Evolutionary conservation across 2,888 invertebrate genomes (phyloP).

Genomic region (Muscina levida): DNA sequence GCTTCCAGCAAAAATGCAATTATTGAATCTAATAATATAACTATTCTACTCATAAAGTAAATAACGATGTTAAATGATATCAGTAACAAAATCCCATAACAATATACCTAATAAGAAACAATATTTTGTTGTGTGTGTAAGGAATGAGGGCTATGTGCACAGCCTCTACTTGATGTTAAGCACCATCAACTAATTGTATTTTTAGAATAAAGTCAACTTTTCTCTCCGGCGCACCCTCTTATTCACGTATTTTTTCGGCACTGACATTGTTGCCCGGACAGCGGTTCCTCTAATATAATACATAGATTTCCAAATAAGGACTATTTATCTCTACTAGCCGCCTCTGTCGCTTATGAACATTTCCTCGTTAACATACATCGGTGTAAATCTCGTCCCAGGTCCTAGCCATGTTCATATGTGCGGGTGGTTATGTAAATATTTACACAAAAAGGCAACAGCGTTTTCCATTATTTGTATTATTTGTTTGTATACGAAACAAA

Average conservation of each 20-base stretch:
- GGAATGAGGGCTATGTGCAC: too few species aligned
- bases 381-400: background rate
- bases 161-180: background rate
- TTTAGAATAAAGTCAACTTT: conserved; percentile 3
- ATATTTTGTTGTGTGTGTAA: too few species aligned
- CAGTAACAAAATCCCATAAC: too few species aligned
- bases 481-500: conserved; percentile 16
- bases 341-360: background rate
- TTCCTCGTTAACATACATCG: background rate
- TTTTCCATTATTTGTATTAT: conserved; percentile 21
- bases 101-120: too few species aligned
- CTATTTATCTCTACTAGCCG: conserved; percentile 23
- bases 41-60: conserved; percentile 11
- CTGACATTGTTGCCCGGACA: too few species aligned
- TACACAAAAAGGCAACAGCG: conserved; percentile 33
- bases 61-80: background rate
- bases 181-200: conserved; percentile 26
- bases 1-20: conserved; percentile 12
- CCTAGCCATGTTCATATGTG: background rate
- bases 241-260: background rate
- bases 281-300: background rate
- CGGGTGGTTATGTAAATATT: conserved; percentile 2
- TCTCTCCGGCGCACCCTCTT: background rate
- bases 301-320: conserved; percentile 11
- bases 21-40: conserved; percentile 3